phyloP scores from a whole-genome alignment of 2,113 vertebrate genomes.

The Spermophilus dauricus region DNA sequence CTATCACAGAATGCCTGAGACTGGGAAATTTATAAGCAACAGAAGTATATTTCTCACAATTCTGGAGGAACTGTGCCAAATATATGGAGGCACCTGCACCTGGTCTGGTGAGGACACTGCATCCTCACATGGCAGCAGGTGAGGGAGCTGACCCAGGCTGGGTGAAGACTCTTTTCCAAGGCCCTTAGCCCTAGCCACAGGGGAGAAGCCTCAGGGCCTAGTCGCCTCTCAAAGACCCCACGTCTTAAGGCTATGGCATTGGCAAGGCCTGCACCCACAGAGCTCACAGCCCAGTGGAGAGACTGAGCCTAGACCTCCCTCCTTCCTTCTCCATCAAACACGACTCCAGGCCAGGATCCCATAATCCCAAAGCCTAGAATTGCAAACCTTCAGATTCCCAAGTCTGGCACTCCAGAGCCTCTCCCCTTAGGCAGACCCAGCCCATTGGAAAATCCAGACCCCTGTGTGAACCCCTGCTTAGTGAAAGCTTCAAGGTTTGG shows the following conservation, averaged over 20 bases:
- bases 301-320: not conserved
- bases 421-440: not conserved
- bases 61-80: not conserved
- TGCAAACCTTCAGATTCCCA: not conserved
- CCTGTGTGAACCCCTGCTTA: too few species aligned
- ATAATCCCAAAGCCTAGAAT: not conserved
- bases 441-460: not conserved
- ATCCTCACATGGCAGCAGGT: too few species aligned
- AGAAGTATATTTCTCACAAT: not conserved
- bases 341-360: not conserved
- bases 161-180: not conserved
- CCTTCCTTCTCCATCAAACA: not conserved
- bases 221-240: too few species aligned
- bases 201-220: not conserved
- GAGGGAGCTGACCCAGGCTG: not conserved
- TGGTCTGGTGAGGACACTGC: not conserved
- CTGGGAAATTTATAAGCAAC: not conserved
- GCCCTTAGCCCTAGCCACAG: not conserved
- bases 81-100: too few species aligned
- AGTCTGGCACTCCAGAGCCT: not conserved
- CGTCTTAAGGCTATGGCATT: not conserved
- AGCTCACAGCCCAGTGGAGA: not conserved
- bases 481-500: too few species aligned
- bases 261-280: not conserved
- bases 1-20: not conserved